A percentile compares a stretch with the other conserved stretches of the same genome.
phyloP scores from a whole-genome alignment of 2,113 vertebrate species.

The Phocoena sinus region DNA sequence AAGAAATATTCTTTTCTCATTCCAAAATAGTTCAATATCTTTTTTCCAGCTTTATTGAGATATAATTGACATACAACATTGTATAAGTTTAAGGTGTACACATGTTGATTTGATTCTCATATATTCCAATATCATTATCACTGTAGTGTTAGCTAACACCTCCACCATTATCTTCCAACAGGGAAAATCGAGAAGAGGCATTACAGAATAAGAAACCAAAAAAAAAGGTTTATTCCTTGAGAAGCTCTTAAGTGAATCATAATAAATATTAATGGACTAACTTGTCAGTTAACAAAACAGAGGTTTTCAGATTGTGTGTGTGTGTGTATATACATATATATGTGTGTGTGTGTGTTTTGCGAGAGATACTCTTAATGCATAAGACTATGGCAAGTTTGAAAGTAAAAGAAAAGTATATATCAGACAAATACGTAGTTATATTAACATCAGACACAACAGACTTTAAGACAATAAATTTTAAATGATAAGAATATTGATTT shows the following conservation, averaged over 20 bases:
- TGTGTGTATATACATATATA: not conserved
- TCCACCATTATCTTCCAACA: not conserved
- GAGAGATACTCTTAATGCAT: not conserved
- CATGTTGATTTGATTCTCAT: not conserved
- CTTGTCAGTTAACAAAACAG: not conserved
- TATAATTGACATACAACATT: not conserved
- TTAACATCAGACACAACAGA: not conserved
- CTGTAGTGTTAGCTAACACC: not conserved
- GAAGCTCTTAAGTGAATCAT: not conserved
- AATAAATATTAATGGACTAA: not conserved
- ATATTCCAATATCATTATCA: not conserved
- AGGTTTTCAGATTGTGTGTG: not conserved
- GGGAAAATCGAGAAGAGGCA: not conserved
- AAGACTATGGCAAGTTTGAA: not conserved
- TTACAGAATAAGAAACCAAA: not conserved
- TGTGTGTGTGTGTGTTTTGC: not conserved
- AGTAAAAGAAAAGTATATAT: not conserved
- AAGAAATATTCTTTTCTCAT: not conserved
- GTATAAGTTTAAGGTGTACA: not conserved
- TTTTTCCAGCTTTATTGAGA: not conserved
- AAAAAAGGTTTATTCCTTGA: not conserved
- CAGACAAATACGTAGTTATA: not conserved
- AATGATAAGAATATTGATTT: not conserved
- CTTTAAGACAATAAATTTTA: not conserved
- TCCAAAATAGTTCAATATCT: not conserved